These are phyloP conservation scores for Hippasteria phrygiana DNA, from an alignment of 53 echinoderm and acorn worm species.

Conservation along the genomic window DNA sequence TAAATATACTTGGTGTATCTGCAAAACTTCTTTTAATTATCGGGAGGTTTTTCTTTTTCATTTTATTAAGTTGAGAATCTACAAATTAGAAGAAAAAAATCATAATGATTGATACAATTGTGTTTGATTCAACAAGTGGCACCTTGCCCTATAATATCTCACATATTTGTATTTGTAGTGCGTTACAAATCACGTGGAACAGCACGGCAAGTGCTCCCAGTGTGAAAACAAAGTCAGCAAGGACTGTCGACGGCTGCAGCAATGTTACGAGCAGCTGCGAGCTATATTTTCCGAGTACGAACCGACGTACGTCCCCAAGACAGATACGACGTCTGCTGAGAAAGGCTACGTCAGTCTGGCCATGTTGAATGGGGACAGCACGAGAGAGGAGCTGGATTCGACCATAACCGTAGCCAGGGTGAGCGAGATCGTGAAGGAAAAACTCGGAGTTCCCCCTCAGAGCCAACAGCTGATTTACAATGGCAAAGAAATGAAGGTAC, in stretches of 20 bases:
- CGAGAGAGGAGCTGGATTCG: conserved; percentile 8
- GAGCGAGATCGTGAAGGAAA: background rate
- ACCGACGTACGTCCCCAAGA: conserved; percentile 19
- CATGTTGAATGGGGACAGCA: conserved; percentile 64
- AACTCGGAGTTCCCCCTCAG: conserved; percentile 23
- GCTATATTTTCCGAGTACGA: conserved; percentile 56
- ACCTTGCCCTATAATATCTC: too few species aligned
- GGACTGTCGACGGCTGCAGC: conserved; percentile 25
- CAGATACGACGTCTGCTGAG: background rate
- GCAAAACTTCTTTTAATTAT: too few species aligned
- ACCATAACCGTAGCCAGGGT: conserved; percentile 19
- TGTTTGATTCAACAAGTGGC: too few species aligned
- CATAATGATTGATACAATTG: too few species aligned
- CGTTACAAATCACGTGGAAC: conserved; percentile 20
- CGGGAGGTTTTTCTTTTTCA: too few species aligned
- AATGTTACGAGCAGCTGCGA: conserved; percentile 31
- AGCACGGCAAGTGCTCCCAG: conserved; percentile 50
- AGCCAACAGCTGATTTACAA: conserved; percentile 66
- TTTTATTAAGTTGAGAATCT: too few species aligned
- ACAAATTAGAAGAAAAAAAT: too few species aligned
- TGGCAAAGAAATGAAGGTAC: conserved; percentile 64
- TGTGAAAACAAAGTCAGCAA: background rate
- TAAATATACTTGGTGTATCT: too few species aligned
- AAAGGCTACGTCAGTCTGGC: conserved; percentile 38
- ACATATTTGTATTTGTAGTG: conserved; percentile 31